These are phyloP conservation scores for Acanthisitta chloris DNA, from an alignment of 2,113 vertebrate genomes.

Conservation along the genomic window DNA sequence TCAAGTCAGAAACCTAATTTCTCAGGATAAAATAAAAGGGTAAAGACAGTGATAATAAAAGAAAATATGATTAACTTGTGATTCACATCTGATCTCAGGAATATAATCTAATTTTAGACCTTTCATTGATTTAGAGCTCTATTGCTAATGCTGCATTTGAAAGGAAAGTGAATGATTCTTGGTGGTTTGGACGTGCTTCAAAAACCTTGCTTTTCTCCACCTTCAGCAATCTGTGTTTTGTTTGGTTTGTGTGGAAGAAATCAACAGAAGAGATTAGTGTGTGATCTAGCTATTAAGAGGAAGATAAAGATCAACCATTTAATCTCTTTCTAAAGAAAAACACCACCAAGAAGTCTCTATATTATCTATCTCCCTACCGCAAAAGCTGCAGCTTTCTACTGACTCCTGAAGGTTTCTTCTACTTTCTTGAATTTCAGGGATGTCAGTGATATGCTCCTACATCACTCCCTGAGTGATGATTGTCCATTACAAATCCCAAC, in stretches of 20 bases:
- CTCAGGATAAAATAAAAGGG: slow-evolving; percentile 54
- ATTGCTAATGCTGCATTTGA: slow-evolving; percentile 50
- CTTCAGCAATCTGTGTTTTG: not conserved
- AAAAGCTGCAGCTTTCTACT: not conserved
- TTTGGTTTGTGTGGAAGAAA: slow-evolving; percentile 23
- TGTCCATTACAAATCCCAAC: not conserved
- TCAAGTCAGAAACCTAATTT: slow-evolving; percentile 40
- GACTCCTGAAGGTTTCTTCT: not conserved
- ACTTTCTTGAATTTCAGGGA: not conserved
- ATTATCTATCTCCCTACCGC: not conserved
- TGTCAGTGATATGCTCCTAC: not conserved
- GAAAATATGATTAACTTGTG: slow-evolving; percentile 60
- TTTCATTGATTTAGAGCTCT: slow-evolving; percentile 61
- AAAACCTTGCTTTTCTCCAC: not conserved
- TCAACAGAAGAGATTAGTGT: not conserved
- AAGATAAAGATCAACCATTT: slow-evolving; percentile 1
- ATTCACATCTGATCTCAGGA: slow-evolving; percentile 66
- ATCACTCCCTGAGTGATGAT: not conserved
- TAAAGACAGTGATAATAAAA: slow-evolving; percentile 57
- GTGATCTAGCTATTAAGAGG: not conserved
- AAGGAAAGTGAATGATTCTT: slow-evolving; percentile 48
- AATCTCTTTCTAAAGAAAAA: not conserved
- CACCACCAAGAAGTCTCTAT: not conserved
- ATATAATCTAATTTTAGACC: slow-evolving; percentile 59
- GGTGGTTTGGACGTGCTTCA: slow-evolving; percentile 44